phyloP scores from a whole-genome alignment of 2,797 vertebrate species.

The Darevskia mixta region DNA sequence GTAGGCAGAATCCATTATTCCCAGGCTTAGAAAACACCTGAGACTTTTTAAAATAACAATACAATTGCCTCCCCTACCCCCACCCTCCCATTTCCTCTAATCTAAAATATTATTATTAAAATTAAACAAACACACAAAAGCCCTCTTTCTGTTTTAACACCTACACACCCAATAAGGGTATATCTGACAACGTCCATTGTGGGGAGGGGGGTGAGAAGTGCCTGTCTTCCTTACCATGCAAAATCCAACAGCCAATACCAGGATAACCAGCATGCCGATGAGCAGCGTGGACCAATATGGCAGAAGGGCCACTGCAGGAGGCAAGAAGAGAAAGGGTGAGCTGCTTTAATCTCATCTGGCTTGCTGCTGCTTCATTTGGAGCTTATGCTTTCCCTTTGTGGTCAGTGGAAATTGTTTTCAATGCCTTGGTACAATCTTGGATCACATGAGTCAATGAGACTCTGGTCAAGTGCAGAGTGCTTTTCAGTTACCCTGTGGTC shows the following conservation, averaged over 20 bases:
- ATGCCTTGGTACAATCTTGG: not conserved
- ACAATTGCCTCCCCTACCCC: not conserved
- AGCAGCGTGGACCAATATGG: slow-evolving; percentile 2
- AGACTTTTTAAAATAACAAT: not conserved
- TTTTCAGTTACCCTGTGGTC: not conserved
- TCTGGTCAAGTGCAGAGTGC: not conserved
- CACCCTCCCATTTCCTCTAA: not conserved
- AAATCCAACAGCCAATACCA: not conserved
- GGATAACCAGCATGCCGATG: not conserved
- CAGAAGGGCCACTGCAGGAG: not conserved
- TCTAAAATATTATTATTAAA: not conserved
- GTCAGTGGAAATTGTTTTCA: not conserved
- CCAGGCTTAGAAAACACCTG: not conserved
- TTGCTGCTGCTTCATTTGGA: too few species aligned
- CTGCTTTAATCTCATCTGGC: not conserved
- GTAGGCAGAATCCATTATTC: too few species aligned
- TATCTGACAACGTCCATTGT: not conserved
- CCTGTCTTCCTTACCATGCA: slow-evolving; percentile 2
- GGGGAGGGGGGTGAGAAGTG: not conserved
- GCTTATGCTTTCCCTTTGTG: not conserved
- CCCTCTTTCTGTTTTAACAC: too few species aligned
- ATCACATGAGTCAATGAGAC: not conserved
- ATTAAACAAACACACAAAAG: too few species aligned
- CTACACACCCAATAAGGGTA: not conserved
- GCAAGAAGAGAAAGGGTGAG: not conserved